Evolutionary conservation across 2,113 vertebrate genomes (phyloP).

Genomic region (Gobiocypris rarus): DNA sequence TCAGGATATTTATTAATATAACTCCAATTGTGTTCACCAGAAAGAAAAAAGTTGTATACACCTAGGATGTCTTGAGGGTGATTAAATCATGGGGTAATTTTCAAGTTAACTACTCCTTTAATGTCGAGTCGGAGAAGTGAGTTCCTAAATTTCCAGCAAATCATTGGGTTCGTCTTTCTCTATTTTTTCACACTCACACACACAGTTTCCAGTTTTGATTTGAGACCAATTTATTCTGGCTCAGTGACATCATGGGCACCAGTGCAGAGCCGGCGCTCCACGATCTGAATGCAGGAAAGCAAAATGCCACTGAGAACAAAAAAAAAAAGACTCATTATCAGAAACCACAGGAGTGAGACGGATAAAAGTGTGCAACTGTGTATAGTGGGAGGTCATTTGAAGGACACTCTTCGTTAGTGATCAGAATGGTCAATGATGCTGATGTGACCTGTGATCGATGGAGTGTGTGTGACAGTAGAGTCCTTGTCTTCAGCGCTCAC

Average conservation of each 20-base stretch:
- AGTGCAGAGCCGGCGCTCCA: neutral
- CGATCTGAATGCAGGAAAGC: slow-evolving; percentile 6
- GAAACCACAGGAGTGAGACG: slow-evolving; percentile 36
- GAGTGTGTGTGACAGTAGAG: slow-evolving; percentile 54
- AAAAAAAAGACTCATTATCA: slow-evolving; percentile 36
- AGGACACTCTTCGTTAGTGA: slow-evolving; percentile 16
- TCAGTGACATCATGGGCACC: slow-evolving; percentile 18
- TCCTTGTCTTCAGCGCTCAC: slow-evolving; percentile 44
- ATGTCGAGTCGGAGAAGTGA: too few relatives aligned
- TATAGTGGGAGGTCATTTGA: slow-evolving; percentile 21
- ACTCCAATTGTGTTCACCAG: too few relatives aligned
- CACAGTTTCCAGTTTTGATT: neutral
- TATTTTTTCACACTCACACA: neutral
- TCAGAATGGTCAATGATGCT: slow-evolving; percentile 30
- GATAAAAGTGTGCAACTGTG: neutral
- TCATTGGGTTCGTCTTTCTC: neutral
- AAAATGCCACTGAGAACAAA: slow-evolving; percentile 28
- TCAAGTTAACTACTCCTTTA: too few relatives aligned
- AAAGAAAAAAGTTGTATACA: too few relatives aligned
- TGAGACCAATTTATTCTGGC: slow-evolving; percentile 34
- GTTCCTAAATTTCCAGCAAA: neutral
- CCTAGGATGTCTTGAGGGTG: too few relatives aligned
- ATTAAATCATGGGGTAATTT: too few relatives aligned
- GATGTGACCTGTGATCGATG: slow-evolving; percentile 28
- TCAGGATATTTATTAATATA: too few relatives aligned